Percentiles rank a stretch among this genome's conserved stretches.
phyloP scores from a whole-genome alignment of 2,888 invertebrate genomes.

The Ormia ochracea region DNA sequence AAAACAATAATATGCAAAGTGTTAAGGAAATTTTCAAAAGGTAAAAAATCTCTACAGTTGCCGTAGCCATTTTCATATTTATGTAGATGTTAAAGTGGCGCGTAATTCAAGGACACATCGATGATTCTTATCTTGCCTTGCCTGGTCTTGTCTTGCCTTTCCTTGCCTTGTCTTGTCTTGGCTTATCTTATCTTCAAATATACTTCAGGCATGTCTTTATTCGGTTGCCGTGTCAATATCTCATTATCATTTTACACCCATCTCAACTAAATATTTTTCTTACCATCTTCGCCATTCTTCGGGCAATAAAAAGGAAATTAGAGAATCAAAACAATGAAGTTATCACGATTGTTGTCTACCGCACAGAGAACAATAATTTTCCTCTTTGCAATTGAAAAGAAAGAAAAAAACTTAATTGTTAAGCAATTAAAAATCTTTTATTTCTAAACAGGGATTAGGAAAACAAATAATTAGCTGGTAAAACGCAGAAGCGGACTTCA shows the following conservation, averaged over 20 bases:
- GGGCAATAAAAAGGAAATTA: conserved; percentile 20
- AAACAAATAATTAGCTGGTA: conserved; percentile 15
- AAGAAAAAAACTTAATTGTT: not conserved
- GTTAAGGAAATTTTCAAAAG: not conserved
- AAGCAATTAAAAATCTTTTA: not conserved
- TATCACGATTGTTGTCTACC: not conserved
- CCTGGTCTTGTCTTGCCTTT: too few species aligned
- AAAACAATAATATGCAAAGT: not conserved
- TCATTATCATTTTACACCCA: conserved; percentile 31
- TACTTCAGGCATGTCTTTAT: too few species aligned
- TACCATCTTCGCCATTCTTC: not conserved
- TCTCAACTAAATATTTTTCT: not conserved
- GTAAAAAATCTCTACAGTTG: not conserved
- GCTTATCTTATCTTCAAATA: too few species aligned
- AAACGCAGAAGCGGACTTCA: not conserved
- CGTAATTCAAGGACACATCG: conserved; percentile 20
- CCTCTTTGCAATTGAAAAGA: not conserved
- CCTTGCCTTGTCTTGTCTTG: too few species aligned
- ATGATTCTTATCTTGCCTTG: not conserved
- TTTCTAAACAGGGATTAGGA: not conserved
- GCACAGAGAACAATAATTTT: not conserved
- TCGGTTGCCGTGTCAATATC: too few species aligned
- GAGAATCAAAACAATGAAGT: conserved; percentile 3
- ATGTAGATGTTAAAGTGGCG: conserved; percentile 22
- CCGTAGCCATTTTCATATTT: not conserved